phyloP scores from a whole-genome alignment of 2,113 vertebrate genomes.

The Gobiocypris rarus region DNA sequence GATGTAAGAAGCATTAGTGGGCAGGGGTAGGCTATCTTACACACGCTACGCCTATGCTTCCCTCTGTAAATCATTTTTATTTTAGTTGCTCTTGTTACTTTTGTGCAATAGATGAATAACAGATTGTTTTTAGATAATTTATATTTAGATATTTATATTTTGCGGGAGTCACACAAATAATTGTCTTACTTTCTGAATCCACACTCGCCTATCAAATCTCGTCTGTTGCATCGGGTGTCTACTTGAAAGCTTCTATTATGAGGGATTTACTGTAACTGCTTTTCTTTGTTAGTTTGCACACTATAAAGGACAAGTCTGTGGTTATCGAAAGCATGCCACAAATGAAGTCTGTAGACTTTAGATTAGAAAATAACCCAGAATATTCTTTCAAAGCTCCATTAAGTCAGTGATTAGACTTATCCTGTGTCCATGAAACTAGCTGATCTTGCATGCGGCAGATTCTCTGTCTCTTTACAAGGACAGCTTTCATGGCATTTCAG shows the following conservation, averaged over 20 bases:
- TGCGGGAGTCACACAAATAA: too few relatives aligned
- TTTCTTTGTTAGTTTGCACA: background rate
- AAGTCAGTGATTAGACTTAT: background rate
- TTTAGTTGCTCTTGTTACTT: too few relatives aligned
- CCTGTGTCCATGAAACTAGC: background rate
- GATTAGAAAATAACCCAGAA: background rate
- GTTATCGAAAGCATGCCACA: background rate
- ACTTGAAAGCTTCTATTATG: background rate
- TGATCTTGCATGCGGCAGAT: background rate
- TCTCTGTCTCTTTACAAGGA: slow-evolving; percentile 20
- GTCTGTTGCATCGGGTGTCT: too few relatives aligned
- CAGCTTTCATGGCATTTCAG: slow-evolving; percentile 13
- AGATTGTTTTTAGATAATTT: too few relatives aligned
- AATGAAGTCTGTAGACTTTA: background rate
- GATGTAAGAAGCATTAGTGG: too few relatives aligned
- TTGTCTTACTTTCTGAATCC: too few relatives aligned
- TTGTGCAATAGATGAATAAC: too few relatives aligned
- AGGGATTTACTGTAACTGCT: slow-evolving; percentile 14
- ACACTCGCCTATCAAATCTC: too few relatives aligned
- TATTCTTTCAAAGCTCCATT: background rate
- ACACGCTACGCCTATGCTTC: too few relatives aligned
- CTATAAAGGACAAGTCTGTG: background rate
- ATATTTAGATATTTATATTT: too few relatives aligned
- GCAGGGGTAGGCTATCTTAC: too few relatives aligned
- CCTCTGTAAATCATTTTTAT: too few relatives aligned